Percentiles rank a stretch among this genome's conserved stretches.
phyloP scores from a whole-genome alignment of 2,113 vertebrate genomes.

The Heloderma charlesbogerti region DNA sequence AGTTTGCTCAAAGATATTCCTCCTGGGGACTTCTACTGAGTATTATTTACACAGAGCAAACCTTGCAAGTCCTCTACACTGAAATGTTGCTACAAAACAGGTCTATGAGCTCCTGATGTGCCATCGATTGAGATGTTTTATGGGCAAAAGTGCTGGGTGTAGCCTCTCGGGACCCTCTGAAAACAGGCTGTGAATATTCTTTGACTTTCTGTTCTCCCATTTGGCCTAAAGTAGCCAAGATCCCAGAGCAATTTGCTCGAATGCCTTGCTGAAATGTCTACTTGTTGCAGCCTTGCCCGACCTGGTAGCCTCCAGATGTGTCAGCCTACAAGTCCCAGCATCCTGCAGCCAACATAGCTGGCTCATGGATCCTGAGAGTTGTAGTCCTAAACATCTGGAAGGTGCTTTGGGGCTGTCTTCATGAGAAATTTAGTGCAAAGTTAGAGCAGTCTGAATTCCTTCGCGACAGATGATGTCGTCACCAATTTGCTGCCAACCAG shows the following conservation, averaged over 20 bases:
- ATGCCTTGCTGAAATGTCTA: not conserved
- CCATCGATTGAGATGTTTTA: not conserved
- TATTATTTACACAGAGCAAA: not conserved
- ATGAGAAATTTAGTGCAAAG: no score
- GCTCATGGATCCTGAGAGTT: no score
- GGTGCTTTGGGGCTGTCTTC: no score
- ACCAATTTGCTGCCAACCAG: no score
- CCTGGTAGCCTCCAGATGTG: no score
- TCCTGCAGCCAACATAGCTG: no score
- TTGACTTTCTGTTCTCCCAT: not conserved
- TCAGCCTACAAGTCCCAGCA: no score
- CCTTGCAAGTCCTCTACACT: no score
- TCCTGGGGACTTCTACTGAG: not conserved
- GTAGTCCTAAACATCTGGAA: no score
- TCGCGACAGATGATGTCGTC: no score
- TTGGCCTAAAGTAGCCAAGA: not conserved
- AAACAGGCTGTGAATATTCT: not conserved
- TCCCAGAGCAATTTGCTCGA: not conserved
- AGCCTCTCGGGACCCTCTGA: not conserved
- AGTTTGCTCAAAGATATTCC: not conserved
- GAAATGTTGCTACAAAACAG: not conserved
- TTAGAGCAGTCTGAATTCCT: no score
- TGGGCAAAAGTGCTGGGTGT: not conserved
- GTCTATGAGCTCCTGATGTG: not conserved
- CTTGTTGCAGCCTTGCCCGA: no score